Conservation (phyloP, 2,113 vertebrate species). For the Melanotaenia duboulayi region DNA sequence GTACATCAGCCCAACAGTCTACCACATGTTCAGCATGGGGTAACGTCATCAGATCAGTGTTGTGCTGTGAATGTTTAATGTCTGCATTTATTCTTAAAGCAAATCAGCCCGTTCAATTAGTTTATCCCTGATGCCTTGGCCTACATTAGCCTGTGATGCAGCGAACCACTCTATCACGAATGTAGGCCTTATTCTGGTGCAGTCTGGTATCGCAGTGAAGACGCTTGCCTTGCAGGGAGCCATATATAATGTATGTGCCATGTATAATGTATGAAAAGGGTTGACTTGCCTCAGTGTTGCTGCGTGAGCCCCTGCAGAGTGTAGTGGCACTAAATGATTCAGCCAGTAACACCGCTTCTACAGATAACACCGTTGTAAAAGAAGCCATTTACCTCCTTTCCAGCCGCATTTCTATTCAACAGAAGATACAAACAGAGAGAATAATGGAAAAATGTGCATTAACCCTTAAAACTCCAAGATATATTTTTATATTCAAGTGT, state of each 20-base stretch:
- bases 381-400: slow-evolving; percentile 31
- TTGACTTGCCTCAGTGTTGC: slow-evolving; percentile 68
- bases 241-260: slow-evolving; percentile 79
- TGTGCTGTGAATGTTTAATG: slow-evolving; percentile 23
- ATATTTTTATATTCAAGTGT: too few species aligned
- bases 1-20: background rate
- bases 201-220: slow-evolving; percentile 56
- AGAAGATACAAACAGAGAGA: slow-evolving; percentile 1
- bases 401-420: slow-evolving; percentile 15
- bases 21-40: slow-evolving; percentile 36
- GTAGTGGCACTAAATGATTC: slow-evolving; percentile 75
- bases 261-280: slow-evolving; percentile 78
- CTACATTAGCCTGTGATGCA: slow-evolving; percentile 43
- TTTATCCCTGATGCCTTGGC: slow-evolving; percentile 43
- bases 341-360: slow-evolving; percentile 45
- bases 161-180: slow-evolving; percentile 35
- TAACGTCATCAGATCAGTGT: slow-evolving; percentile 26
- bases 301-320: slow-evolving; percentile 61
- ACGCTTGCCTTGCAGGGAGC: slow-evolving; percentile 68
- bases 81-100: slow-evolving; percentile 39
- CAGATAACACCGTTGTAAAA: slow-evolving; percentile 38
- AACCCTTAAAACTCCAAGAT: too few species aligned
- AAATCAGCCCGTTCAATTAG: slow-evolving; percentile 24
- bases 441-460: background rate
- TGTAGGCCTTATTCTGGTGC: slow-evolving; percentile 48